Conservation (phyloP, 2,888 invertebrate species). For the Drosophila fungiperda region DNA sequence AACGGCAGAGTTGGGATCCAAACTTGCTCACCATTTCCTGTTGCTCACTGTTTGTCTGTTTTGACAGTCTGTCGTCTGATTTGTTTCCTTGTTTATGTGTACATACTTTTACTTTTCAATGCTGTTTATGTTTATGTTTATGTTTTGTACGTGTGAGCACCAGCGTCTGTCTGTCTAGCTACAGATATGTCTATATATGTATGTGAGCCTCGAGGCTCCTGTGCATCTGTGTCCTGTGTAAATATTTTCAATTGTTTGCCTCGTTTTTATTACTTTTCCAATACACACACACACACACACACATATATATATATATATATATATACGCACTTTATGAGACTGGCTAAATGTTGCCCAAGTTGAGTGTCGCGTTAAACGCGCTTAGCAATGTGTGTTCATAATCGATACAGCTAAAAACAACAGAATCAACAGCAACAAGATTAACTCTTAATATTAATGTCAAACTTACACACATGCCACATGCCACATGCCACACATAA, state of each 20-base stretch:
- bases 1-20: slow-evolving; percentile 22
- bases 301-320: slow-evolving; percentile 4
- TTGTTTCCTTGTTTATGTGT: slow-evolving; percentile 55
- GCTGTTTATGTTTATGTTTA: slow-evolving; percentile 63
- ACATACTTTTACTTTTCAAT: slow-evolving; percentile 56
- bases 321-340: slow-evolving; percentile 18
- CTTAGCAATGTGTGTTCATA: slow-evolving; percentile 30
- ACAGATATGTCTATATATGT: slow-evolving; percentile 14
- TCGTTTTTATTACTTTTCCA: slow-evolving; percentile 75
- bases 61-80: slow-evolving; percentile 57
- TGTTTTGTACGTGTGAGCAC: slow-evolving; percentile 38
- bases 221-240: slow-evolving; percentile 77
- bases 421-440: slow-evolving; percentile 13
- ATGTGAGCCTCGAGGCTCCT: slow-evolving; percentile 6
- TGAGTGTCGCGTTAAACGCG: background rate
- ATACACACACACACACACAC: slow-evolving; percentile 27
- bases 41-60: slow-evolving; percentile 64
- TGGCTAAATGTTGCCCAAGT: slow-evolving; percentile 23
- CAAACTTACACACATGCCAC: slow-evolving; percentile 70
- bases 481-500: slow-evolving; percentile 52
- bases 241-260: slow-evolving; percentile 79
- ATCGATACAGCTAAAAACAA: slow-evolving; percentile 49
- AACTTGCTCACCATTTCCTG: slow-evolving; percentile 71
- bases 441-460: slow-evolving; percentile 60
- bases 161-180: slow-evolving; percentile 2